Conservation (phyloP, 2,888 invertebrate species). For the Drosophila basisetae region DNA sequence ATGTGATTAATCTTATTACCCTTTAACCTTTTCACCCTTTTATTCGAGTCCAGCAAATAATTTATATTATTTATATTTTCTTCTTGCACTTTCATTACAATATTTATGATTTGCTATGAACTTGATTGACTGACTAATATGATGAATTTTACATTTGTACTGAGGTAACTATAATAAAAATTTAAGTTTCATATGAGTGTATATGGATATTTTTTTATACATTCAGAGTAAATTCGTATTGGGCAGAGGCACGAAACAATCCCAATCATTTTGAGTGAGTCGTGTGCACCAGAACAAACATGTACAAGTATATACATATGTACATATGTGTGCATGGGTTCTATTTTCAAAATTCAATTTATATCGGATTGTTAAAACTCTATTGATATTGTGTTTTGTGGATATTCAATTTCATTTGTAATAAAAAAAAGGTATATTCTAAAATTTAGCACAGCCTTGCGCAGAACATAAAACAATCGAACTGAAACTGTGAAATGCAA, state of each 20-base stretch:
- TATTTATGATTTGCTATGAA: background rate
- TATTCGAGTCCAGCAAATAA: too few relatives aligned
- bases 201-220: background rate
- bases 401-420: background rate
- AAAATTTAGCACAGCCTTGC: background rate
- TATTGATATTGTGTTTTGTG: background rate
- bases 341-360: constrained; percentile 1
- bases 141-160: too few relatives aligned
- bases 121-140: background rate
- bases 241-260: background rate
- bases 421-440: background rate
- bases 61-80: background rate
- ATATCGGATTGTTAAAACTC: background rate
- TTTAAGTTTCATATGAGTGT: too few relatives aligned
- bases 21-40: too few relatives aligned
- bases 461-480: background rate
- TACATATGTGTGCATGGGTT: background rate
- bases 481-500: background rate
- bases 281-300: background rate
- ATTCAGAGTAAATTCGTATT: background rate
- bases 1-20: background rate
- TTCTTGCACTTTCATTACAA: background rate
- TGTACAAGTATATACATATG: background rate
- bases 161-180: too few relatives aligned
- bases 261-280: background rate